Conservation (phyloP, 1,140 invertebrate genomes). For the Aphaenogaster rudis region DNA sequence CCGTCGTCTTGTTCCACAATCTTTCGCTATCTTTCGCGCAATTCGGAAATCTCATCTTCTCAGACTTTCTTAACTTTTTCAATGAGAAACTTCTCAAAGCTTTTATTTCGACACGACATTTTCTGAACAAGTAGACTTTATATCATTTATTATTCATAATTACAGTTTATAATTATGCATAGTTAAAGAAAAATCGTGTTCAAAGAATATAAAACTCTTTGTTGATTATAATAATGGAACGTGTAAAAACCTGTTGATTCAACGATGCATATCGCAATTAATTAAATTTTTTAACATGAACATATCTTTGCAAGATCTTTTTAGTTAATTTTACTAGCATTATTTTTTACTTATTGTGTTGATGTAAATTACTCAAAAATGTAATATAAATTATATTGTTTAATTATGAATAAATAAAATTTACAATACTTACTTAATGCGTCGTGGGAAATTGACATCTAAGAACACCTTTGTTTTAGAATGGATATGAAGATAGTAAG, state of each 20-base stretch:
- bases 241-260: constrained; percentile 29
- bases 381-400: background rate
- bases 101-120: background rate
- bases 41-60: background rate
- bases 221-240: constrained; percentile 8
- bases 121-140: background rate
- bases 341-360: background rate
- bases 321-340: background rate
- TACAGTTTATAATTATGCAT: background rate
- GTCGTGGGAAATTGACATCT: background rate
- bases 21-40: background rate
- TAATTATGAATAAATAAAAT: background rate
- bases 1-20: background rate
- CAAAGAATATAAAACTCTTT: background rate
- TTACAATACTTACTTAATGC: background rate
- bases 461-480: constrained; percentile 1
- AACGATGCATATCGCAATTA: background rate
- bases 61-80: background rate
- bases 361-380: background rate
- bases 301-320: background rate
- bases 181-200: background rate
- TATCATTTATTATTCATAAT: constrained; percentile 16
- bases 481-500: background rate
- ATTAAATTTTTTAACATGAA: constrained; percentile 21
- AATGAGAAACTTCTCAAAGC: background rate